These are phyloP conservation scores for Zootoca vivipara DNA, from an alignment of 2,113 vertebrate species.

Conservation along the genomic window DNA sequence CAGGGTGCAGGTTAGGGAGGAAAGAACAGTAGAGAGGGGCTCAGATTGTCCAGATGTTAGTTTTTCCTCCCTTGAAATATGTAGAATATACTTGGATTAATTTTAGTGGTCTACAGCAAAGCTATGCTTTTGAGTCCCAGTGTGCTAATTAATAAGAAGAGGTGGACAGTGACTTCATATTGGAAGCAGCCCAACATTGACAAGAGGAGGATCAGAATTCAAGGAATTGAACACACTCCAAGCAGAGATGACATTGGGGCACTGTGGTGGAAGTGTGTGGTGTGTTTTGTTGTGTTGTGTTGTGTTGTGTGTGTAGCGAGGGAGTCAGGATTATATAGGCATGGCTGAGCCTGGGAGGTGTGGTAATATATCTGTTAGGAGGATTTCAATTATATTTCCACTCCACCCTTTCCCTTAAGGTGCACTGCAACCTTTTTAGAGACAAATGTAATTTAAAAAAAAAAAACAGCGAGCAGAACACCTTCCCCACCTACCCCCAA, in stretches of 20 bases:
- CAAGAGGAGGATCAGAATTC: constrained; percentile 21
- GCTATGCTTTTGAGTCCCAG: constrained; percentile 62
- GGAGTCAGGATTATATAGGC: neutral
- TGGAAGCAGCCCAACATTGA: constrained; percentile 58
- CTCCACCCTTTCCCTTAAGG: neutral
- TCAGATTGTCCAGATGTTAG: constrained; percentile 20
- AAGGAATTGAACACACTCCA: neutral
- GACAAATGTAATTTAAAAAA: neutral
- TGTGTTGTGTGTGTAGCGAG: no score
- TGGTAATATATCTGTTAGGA: neutral
- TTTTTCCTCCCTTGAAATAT: constrained; percentile 31
- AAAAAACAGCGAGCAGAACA: neutral
- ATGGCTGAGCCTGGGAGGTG: neutral
- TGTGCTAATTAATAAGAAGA: constrained; percentile 18
- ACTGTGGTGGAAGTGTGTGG: no score
- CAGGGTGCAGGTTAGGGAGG: neutral
- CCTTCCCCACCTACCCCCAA: neutral
- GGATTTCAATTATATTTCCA: neutral
- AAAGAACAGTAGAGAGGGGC: neutral
- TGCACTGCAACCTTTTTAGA: neutral
- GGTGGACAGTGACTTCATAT: constrained; percentile 73
- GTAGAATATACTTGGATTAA: constrained; percentile 61
- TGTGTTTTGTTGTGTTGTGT: no score
- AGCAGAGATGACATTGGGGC: rapidly evolving
- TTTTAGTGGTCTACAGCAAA: constrained; percentile 57